Base-by-base conservation (phyloP, 92 coral and sea anemone genomes). In the Bergia sp. region DNA sequence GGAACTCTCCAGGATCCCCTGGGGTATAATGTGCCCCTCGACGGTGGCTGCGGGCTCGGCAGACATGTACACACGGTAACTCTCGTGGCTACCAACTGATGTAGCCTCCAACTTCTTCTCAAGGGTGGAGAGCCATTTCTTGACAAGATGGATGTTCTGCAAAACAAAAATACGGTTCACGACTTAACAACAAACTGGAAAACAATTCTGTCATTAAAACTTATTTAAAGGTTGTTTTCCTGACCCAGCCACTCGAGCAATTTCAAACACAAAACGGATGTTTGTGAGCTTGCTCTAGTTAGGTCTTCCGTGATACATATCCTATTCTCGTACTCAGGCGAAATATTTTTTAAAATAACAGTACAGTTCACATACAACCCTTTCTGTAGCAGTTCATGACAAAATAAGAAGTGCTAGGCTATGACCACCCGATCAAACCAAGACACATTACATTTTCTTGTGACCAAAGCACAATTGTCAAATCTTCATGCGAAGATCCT, bases 31-130 rank as follows among this genome's bases (percentile, higher is more conserved):
- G 79, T 97, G 99, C 18, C 91, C 91, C 4, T 97, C 99, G 64
- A 97, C 97, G 10, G 99, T 89, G 38, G 95, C 95, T n/a, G 99
- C 93, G 7, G 99, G 99, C 73, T 97, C 99, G 64, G 99, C 99
- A 1, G 99, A 97, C 95, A 97, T 97, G 93, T 92, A 97, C 77
- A 97, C 99, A 81, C 99, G 99, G 86, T 97, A 97, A 78, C 94
- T 91, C 66, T 93, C 97, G 73, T 96, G 94, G 81, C 98, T 97
- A 10, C 99, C 99, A 65, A 92, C 98, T 81, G 98, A 91, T 81
- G 94, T 96, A 4, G 99, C 96, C 77, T 97, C 99, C n/a, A 97
- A 94, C 82, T 94, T 96, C 86, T 97, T 97, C 91, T 97, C 99
- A 85, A 97, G 92, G 39, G 98, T 97, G 16, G 99, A 90, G 50